phyloP scores from a whole-genome alignment of 2,113 vertebrate genomes.

The Galbula dea region DNA sequence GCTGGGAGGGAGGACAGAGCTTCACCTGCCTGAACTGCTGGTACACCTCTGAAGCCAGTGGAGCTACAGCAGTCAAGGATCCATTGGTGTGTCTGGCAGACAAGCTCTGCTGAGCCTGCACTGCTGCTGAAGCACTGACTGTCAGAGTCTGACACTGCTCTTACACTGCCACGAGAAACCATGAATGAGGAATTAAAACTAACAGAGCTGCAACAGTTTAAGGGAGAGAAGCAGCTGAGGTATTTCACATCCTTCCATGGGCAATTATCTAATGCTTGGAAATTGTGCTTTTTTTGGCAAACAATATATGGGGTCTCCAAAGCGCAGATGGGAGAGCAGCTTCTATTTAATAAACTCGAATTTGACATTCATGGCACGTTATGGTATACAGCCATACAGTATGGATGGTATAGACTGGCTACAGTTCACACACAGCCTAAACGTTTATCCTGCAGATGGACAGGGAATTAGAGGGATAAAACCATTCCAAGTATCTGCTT shows the following conservation, averaged over 20 bases:
- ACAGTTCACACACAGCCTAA: conserved; percentile 23
- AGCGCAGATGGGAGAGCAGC: conserved; percentile 53
- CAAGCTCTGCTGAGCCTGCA: fast-evolving
- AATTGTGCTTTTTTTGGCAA: conserved; percentile 34
- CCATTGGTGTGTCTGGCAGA: neutral
- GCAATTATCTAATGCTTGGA: neutral
- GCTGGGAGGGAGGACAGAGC: neutral
- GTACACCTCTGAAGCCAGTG: fast-evolving
- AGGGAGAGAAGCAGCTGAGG: neutral
- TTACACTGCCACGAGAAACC: neutral
- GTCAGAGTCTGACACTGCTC: neutral
- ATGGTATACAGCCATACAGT: conserved; percentile 50
- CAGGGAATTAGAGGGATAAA: conserved; percentile 9
- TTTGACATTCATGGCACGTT: conserved; percentile 53
- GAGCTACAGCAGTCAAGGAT: fast-evolving
- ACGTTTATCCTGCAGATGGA: conserved; percentile 50
- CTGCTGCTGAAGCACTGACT: fast-evolving
- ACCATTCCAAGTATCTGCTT: neutral
- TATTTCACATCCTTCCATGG: neutral
- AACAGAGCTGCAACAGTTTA: neutral
- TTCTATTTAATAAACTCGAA: conserved; percentile 65
- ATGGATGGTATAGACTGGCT: conserved; percentile 39
- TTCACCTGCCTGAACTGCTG: fast-evolving
- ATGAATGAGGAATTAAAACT: fast-evolving
- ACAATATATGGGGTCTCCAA: conserved; percentile 47